Base-by-base conservation (phyloP, 30 jellyfish, hydroid and myxozoan species). In the Nemopilema nomurai region DNA sequence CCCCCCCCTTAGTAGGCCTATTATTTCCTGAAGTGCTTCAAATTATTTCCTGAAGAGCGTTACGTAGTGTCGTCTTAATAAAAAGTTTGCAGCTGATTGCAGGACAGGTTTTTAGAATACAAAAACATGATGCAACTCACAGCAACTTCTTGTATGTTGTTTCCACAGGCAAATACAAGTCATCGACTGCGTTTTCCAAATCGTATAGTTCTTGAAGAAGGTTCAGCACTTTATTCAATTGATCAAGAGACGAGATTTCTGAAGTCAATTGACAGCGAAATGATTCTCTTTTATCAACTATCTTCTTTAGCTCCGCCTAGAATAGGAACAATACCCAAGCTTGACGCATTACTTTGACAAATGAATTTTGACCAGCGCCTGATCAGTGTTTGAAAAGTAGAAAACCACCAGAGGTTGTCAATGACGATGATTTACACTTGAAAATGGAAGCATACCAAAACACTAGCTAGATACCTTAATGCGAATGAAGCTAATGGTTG, bases 131-230 rank as follows among this genome's bases (percentile, higher is more conserved):
- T 4, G 0, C 16, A 13, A 76, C 95, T 86, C 67, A 86, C 95
- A 86, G 51, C 23, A 90, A 81, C 33, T 71, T 75, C 16, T 84
- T 66, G 91, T 90, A 90, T 24, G 85, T 79, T 9, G 81, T 33
- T 67, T 90, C 97, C 17, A 90, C 97, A 16, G 97, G 95, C 70
- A 83, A 51, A 57, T 90, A 90, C 84, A 76, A 25, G 41, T 90
- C 95, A 79, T 90, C 97, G 66, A 90, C 70, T 17, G 88, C 33
- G 62, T 83, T 90, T 70, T 90, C 97, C 87, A 90, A 52, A 62
- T 90, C 97, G 33, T 71, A 80, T 74, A 90, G 33, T 29, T 84
- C 89, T 87, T 90, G 97, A 28, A 84, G 76, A 41, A 76, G 80
- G 67, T 90, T 84, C 69, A 90, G 66, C 20, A 90, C 95, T 74